A percentile compares a stretch with the other conserved stretches of the same genome.
These are phyloP conservation scores for Semibalanus balanoides DNA, from an alignment of 1,140 invertebrate species.

Conservation along the genomic window DNA sequence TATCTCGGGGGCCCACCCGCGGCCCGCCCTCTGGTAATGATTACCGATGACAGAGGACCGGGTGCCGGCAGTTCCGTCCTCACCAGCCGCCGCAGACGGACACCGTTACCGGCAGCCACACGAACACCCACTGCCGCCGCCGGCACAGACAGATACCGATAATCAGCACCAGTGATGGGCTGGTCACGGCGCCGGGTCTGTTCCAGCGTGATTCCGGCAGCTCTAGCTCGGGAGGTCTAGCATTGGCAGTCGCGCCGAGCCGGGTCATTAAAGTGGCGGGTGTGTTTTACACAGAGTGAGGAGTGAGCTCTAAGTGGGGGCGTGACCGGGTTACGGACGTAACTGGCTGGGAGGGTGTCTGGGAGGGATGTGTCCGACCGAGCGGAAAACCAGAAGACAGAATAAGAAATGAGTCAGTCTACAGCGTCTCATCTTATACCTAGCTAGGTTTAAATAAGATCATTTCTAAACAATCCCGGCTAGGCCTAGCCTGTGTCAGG, in stretches of 20 bases:
- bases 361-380: not conserved
- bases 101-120: too few relatives aligned
- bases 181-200: too few relatives aligned
- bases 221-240: not conserved
- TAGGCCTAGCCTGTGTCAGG: too few relatives aligned
- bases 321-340: not conserved
- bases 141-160: too few relatives aligned
- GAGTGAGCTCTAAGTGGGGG: not conserved
- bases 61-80: too few relatives aligned
- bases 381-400: not conserved
- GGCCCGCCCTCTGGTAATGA: too few relatives aligned
- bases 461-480: not conserved
- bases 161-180: too few relatives aligned
- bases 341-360: too few relatives aligned
- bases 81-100: too few relatives aligned
- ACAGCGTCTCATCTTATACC: not conserved
- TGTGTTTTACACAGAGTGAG: not conserved
- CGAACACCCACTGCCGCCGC: too few relatives aligned
- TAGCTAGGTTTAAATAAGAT: not conserved
- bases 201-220: not conserved
- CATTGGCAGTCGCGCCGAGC: not conserved
- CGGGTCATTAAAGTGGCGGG: not conserved
- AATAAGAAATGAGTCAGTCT: not conserved
- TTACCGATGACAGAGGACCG: too few relatives aligned
- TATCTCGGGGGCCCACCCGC: too few relatives aligned